Conservation (phyloP, 2,888 invertebrate genomes). For the Dinocampus coccinellae region DNA sequence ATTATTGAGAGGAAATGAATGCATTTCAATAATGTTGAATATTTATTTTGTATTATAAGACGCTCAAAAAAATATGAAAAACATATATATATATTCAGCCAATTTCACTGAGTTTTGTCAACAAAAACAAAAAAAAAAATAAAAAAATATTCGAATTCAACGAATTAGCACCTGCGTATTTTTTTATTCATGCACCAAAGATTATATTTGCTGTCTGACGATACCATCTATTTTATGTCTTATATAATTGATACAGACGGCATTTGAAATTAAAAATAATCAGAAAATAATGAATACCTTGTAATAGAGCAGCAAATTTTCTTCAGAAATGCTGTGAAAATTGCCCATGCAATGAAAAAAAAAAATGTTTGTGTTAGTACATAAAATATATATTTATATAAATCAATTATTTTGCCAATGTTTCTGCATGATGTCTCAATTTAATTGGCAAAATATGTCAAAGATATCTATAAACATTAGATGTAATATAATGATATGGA, state of each 20-base stretch:
- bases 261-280: constrained; percentile 31
- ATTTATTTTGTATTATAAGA: constrained; percentile 8
- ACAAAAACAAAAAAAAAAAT: no score
- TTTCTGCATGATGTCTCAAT: constrained; percentile 42
- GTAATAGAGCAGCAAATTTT: constrained; percentile 15
- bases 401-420: constrained; percentile 41
- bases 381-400: constrained; percentile 16
- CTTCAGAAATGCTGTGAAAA: neutral
- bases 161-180: constrained; percentile 35
- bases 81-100: constrained; percentile 16
- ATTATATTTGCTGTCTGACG: constrained; percentile 47
- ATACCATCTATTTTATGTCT: constrained; percentile 33
- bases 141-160: constrained; percentile 28
- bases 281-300: neutral
- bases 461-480: constrained; percentile 43
- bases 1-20: constrained; percentile 14
- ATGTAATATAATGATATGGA: constrained; percentile 36
- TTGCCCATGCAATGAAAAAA: neutral
- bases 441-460: constrained; percentile 40
- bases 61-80: constrained; percentile 29
- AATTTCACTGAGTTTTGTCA: constrained; percentile 25
- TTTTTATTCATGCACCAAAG: constrained; percentile 46
- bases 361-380: neutral
- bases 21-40: constrained; percentile 7
- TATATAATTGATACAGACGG: constrained; percentile 36